These are phyloP conservation scores for Branchellion lobata DNA, from an alignment of 2,888 invertebrate species.

Conservation along the genomic window DNA sequence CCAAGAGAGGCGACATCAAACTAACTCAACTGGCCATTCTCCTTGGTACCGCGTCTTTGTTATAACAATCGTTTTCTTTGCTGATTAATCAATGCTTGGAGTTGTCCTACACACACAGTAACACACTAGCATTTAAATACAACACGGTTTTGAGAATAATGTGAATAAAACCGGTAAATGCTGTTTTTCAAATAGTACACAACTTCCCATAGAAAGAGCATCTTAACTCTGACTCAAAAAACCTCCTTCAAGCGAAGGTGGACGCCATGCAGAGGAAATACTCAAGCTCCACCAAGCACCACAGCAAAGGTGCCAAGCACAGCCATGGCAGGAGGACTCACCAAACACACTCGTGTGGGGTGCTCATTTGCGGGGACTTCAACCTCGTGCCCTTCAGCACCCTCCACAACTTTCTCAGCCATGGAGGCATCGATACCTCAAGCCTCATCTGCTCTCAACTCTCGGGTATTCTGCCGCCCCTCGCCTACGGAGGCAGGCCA, in stretches of 20 bases:
- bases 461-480: conserved; percentile 18
- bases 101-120: no score
- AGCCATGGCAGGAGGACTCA: not conserved
- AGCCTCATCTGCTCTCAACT: conserved; percentile 56
- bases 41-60: conserved; percentile 63
- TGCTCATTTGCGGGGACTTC: conserved; percentile 88
- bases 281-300: no score
- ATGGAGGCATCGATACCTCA: conserved; percentile 67
- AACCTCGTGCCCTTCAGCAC: conserved; percentile 77
- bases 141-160: no score
- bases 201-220: no score
- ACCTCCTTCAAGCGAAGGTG: not conserved
- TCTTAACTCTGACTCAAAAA: no score
- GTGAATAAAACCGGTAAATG: no score
- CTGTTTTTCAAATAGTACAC: no score
- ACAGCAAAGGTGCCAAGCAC: no score
- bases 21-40: conserved; percentile 82
- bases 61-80: not conserved
- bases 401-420: conserved; percentile 72
- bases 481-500: conserved; percentile 50
- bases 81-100: not conserved
- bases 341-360: conserved; percentile 67
- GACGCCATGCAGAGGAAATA: not conserved
- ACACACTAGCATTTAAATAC: no score
- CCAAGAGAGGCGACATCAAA: conserved; percentile 81